Conservation (phyloP, 2,797 vertebrate species). For the Falco rusticolus region DNA sequence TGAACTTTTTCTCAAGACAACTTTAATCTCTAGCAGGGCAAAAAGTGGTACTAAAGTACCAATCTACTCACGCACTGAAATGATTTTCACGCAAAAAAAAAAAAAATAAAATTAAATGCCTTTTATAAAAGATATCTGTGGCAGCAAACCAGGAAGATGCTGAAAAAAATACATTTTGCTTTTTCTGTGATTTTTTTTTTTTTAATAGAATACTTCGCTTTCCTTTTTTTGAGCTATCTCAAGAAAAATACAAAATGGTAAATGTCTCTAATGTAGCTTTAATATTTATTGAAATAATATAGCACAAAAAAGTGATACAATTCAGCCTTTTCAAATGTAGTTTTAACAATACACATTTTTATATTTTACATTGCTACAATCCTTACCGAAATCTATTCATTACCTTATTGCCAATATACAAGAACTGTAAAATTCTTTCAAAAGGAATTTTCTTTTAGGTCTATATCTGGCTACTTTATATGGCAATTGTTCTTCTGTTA, state of each 20-base stretch:
- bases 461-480: background rate
- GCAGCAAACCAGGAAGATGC: conserved; percentile 4
- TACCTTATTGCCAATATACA: background rate
- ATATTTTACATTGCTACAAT: conserved; percentile 9
- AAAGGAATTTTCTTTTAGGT: background rate
- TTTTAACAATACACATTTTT: conserved; percentile 16
- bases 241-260: background rate
- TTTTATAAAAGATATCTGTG: background rate
- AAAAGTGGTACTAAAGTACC: background rate
- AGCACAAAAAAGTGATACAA: conserved; percentile 28
- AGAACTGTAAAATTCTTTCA: background rate
- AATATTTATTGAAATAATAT: background rate
- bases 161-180: background rate
- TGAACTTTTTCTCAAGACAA: background rate
- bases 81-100: background rate
- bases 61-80: conserved; percentile 18
- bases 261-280: background rate
- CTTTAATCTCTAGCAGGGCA: background rate
- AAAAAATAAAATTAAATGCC: background rate
- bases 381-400: background rate
- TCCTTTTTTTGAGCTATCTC: background rate
- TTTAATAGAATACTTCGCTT: background rate
- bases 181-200: background rate
- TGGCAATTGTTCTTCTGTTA: background rate
- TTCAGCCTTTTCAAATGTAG: conserved; percentile 13